Evolutionary conservation across 2,113 vertebrate genomes (phyloP).

Genomic region (Perognathus longimembris): DNA sequence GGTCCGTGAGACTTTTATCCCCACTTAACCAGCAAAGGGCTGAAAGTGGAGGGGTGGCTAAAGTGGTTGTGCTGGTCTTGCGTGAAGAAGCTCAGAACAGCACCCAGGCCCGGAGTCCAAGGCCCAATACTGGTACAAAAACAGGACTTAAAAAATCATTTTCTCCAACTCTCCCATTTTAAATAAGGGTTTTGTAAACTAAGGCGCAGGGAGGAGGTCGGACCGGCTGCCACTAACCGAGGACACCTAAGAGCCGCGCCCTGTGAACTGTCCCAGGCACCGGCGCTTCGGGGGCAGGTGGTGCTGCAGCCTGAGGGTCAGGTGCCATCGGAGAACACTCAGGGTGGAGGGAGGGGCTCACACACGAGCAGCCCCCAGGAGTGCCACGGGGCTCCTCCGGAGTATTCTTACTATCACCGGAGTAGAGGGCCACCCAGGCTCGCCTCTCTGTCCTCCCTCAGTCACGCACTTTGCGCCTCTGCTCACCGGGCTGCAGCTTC

Average conservation of each 20-base stretch:
- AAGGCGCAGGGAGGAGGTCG: neutral
- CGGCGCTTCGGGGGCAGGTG: fast-evolving
- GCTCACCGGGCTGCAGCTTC: neutral
- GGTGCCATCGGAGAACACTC: neutral
- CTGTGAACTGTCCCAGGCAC: fast-evolving
- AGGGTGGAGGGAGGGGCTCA: neutral
- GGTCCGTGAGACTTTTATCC: no score
- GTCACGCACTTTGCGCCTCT: neutral
- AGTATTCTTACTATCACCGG: neutral
- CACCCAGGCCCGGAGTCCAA: no score
- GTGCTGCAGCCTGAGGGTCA: neutral
- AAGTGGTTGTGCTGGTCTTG: no score
- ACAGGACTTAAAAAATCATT: neutral
- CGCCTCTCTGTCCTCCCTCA: neutral
- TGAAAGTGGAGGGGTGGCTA: no score
- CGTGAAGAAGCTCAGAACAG: no score
- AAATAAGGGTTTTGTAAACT: neutral
- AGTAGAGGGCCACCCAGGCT: neutral
- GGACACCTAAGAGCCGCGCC: fast-evolving
- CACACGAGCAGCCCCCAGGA: neutral
- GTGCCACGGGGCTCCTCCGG: neutral
- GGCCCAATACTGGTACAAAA: no score
- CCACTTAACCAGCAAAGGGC: no score
- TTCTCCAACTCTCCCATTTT: neutral
- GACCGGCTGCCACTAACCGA: neutral